A percentile compares a stretch with the other conserved stretches of the same genome.
Conservation (phyloP, 64 coral and sea anemone species). For the Trachythela sp. region DNA sequence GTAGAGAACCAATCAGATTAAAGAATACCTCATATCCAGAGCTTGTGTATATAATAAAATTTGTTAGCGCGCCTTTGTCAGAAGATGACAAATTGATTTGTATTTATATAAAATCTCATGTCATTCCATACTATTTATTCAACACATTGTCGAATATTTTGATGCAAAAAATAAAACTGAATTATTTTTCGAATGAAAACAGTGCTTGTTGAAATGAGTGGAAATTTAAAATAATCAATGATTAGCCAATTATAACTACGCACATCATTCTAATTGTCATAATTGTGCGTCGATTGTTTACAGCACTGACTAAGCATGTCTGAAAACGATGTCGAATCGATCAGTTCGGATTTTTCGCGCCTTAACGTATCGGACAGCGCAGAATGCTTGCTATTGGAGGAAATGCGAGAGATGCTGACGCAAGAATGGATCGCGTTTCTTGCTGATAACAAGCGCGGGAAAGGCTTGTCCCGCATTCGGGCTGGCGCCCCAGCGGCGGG, state of each 20-base stretch:
- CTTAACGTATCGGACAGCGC: neutral
- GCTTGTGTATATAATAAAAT: no score
- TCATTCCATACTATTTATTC: conserved; percentile 1
- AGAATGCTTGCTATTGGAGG: neutral
- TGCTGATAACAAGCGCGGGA: neutral
- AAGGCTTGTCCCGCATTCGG: neutral
- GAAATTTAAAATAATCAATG: no score
- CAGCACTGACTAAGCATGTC: neutral
- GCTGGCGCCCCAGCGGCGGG: neutral
- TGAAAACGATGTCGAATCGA: neutral
- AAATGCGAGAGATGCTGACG: neutral
- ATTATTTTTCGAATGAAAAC: neutral
- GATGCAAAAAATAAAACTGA: neutral
- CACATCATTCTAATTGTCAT: neutral
- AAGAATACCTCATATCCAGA: no score
- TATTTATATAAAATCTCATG: neutral
- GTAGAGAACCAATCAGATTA: no score
- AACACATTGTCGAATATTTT: neutral
- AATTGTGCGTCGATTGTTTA: neutral
- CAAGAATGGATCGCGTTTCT: neutral
- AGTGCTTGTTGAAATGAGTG: no score
- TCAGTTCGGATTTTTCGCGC: neutral
- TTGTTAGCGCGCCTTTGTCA: neutral
- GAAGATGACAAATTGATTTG: neutral
- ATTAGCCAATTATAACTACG: neutral